phyloP scores from a whole-genome alignment of 2,888 invertebrate species.

The Drosophila niveifrons region DNA sequence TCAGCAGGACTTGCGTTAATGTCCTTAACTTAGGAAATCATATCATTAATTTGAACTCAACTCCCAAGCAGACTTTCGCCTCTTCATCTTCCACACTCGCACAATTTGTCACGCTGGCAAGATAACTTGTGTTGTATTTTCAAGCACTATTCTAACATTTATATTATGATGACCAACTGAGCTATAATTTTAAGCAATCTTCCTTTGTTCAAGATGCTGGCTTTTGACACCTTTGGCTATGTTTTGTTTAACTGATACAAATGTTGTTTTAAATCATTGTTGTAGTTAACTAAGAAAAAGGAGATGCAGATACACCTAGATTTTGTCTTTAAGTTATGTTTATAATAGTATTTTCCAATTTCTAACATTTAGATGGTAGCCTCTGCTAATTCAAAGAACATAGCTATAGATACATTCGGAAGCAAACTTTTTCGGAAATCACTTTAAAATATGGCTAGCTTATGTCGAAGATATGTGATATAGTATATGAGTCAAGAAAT shows the following conservation, averaged over 20 bases:
- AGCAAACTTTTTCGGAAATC: too few relatives aligned
- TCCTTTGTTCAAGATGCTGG: background rate
- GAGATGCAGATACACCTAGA: too few relatives aligned
- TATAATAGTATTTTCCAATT: too few relatives aligned
- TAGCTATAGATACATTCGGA: too few relatives aligned
- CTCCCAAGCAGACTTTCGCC: constrained; percentile 1
- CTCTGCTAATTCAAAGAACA: too few relatives aligned
- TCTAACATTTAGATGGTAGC: too few relatives aligned
- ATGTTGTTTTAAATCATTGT: too few relatives aligned
- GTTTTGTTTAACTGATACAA: background rate
- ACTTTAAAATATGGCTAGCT: too few relatives aligned
- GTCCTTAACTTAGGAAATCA: constrained; percentile 72
- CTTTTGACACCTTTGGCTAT: background rate
- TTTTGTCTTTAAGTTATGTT: too few relatives aligned
- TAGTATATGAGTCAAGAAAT: too few relatives aligned
- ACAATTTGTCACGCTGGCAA: constrained; percentile 56
- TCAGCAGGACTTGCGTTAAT: constrained; percentile 59
- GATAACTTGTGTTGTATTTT: constrained; percentile 30
- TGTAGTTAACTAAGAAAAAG: too few relatives aligned
- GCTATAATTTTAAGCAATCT: constrained; percentile 15
- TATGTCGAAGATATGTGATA: accelerated
- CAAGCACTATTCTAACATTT: constrained; percentile 18
- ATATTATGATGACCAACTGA: constrained; percentile 63
- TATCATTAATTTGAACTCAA: constrained; percentile 74
- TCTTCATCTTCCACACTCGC: constrained; percentile 7